A percentile compares a stretch with the other conserved stretches of the same genome.
These are phyloP conservation scores for Chunga burmeisteri DNA, from an alignment of 2,113 vertebrate genomes.

Conservation along the genomic window DNA sequence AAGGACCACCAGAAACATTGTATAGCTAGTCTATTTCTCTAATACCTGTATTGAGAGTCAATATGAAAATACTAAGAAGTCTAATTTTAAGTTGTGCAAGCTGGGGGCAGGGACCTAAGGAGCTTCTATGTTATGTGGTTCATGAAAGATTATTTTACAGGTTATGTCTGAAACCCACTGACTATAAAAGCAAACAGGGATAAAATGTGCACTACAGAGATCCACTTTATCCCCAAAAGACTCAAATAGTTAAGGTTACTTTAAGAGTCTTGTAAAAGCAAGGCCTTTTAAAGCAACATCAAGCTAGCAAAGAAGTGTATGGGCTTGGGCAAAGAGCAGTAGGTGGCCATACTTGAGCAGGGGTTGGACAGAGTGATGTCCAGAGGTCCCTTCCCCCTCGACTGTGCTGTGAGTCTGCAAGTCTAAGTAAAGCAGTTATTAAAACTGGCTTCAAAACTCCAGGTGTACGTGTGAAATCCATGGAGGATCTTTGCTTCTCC, in stretches of 20 bases:
- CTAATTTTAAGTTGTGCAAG: not conserved
- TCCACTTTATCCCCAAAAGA: not conserved
- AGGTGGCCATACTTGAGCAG: not conserved
- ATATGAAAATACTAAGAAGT: not conserved
- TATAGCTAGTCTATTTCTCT: not conserved
- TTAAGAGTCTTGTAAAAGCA: not conserved
- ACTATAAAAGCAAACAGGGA: not conserved
- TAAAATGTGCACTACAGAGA: not conserved
- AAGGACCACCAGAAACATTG: not conserved
- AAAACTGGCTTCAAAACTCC: not conserved
- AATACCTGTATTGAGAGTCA: not conserved
- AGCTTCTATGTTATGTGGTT: not conserved
- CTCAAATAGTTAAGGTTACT: not conserved
- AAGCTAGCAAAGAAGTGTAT: not conserved
- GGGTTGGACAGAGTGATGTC: not conserved
- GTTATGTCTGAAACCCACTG: not conserved
- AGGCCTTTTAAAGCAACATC: not conserved
- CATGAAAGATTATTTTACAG: not conserved
- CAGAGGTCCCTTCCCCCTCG: not conserved
- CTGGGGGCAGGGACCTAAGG: not conserved
- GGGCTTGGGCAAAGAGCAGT: not conserved
- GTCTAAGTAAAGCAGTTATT: not conserved
- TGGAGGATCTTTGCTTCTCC: not conserved
- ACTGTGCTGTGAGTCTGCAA: not conserved
- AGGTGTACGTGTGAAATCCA: not conserved